Percentiles rank a stretch among this genome's conserved stretches.
Evolutionary conservation across 2,888 invertebrate genomes (phyloP).

Genomic region (Perizoma flavofasciatum): DNA sequence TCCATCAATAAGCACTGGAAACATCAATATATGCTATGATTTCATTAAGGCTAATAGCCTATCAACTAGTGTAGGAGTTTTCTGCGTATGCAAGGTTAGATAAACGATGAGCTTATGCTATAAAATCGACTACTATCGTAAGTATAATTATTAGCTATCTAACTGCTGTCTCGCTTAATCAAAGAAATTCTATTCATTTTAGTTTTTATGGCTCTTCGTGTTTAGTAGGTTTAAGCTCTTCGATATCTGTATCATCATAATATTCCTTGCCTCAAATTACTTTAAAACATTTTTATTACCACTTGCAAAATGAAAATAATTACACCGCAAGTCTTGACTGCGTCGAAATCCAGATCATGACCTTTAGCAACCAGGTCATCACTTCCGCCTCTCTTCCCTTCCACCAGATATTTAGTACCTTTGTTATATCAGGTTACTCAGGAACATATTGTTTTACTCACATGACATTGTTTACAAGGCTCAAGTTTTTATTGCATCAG

Average conservation of each 20-base stretch:
- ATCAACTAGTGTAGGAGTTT: constrained; percentile 9
- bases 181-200: not conserved
- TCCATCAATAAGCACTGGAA: constrained; percentile 10
- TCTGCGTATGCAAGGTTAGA: constrained; percentile 6
- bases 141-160: not conserved
- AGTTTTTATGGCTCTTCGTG: not conserved
- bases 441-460: constrained; percentile 25
- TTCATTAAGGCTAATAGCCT: constrained; percentile 16
- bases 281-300: constrained; percentile 9
- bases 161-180: not conserved
- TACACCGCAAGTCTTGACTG: constrained; percentile 16
- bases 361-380: constrained; percentile 58
- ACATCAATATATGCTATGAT: constrained; percentile 11
- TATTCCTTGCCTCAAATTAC: constrained; percentile 16
- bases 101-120: constrained; percentile 10
- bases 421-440: constrained; percentile 34
- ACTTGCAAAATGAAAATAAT: constrained; percentile 14
- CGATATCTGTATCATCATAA: constrained; percentile 2
- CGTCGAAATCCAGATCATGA: constrained; percentile 45
- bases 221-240: constrained; percentile 2
- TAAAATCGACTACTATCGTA: constrained; percentile 1
- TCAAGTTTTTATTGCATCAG: constrained; percentile 24
- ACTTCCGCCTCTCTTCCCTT: constrained; percentile 47
- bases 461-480: constrained; percentile 13
- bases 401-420: constrained; percentile 38